Base-by-base conservation (phyloP, 1,140 invertebrate genomes). In the Drosophila suzukii region DNA sequence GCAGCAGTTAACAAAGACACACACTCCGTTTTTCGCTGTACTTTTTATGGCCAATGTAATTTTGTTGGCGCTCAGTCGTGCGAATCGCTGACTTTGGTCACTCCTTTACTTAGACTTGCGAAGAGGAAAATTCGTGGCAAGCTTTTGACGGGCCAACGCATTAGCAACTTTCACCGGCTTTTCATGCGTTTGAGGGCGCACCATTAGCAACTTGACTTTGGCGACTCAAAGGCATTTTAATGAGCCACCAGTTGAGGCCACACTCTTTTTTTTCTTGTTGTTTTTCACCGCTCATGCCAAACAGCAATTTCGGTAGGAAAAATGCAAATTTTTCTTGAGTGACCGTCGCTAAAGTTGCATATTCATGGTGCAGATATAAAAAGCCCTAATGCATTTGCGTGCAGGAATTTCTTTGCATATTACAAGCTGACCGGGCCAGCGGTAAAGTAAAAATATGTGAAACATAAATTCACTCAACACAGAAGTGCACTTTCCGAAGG, bases 221-320 rank as follows among this genome's bases (percentile, higher is more conserved):
- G 53, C 56, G 70, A 53, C 56, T 73, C 70, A 73, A 73, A 73
- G 41, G 75, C 79, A 78, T 86, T 86, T 88, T 82, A 86, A 86
- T 88, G 82, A 88, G 82, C 78, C 60, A 55, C 63, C 43, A 49
- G 57, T 68, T 63, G 54, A 44, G 44, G 34, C 34, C 15, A 17
- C n/a, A 36, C 57, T 20, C 20, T 20, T 58, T 61, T 58, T 61
- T 56, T 36, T 38, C 1, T 12, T 50, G 8, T 15, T 27, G 17
- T 60, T 53, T 10, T 44, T 8, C 7, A 32, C 43, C 32, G 13
- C 38, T 59, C 74, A 49, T 61, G 60, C 57, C 67, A 59, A 55
- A 30, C 46, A 43, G 83, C 78, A 72, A 76, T 88, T 82, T 82
- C 50, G 39, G 39, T 44, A 46, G 60, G 58, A 30, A 43, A 75